These are phyloP conservation scores for Aquatica leii DNA, from an alignment of 2,888 invertebrate species.

Conservation along the genomic window DNA sequence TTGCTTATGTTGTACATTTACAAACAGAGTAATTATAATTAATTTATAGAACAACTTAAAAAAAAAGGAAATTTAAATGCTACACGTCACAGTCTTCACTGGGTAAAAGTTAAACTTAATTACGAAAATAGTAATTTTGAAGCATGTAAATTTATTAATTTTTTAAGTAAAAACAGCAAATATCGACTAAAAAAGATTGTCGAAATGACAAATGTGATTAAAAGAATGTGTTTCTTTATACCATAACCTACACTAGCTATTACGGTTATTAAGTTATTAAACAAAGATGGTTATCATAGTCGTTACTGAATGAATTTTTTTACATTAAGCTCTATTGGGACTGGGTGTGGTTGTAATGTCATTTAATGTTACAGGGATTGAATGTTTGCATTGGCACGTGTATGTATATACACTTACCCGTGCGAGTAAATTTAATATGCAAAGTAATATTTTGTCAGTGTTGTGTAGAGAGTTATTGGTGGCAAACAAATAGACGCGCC, in stretches of 20 bases:
- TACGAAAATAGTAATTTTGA: too few relatives aligned
- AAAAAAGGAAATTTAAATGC: too few relatives aligned
- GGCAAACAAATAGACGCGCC: conserved; percentile 47
- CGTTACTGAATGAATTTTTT: conserved; percentile 12
- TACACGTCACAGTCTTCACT: too few relatives aligned
- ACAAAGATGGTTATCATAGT: background rate
- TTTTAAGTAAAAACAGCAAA: too few relatives aligned
- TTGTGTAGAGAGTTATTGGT: conserved; percentile 42
- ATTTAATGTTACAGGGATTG: conserved; percentile 24
- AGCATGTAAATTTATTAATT: too few relatives aligned
- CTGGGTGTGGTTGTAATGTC: conserved; percentile 28
- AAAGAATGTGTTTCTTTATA: background rate
- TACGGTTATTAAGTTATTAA: conserved; percentile 10
- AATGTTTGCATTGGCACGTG: conserved; percentile 24
- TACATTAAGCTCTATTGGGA: conserved; percentile 16
- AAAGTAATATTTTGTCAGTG: conserved; percentile 47
- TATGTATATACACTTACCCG: conserved; percentile 14
- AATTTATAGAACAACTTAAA: background rate
- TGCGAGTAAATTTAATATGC: conserved; percentile 33
- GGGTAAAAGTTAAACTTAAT: too few relatives aligned
- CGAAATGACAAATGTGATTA: too few relatives aligned
- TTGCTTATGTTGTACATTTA: conserved; percentile 4
- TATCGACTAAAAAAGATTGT: too few relatives aligned
- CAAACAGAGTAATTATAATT: background rate
- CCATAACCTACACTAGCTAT: background rate